Conservation (phyloP, 1,140 invertebrate genomes). For the Atta texana region DNA sequence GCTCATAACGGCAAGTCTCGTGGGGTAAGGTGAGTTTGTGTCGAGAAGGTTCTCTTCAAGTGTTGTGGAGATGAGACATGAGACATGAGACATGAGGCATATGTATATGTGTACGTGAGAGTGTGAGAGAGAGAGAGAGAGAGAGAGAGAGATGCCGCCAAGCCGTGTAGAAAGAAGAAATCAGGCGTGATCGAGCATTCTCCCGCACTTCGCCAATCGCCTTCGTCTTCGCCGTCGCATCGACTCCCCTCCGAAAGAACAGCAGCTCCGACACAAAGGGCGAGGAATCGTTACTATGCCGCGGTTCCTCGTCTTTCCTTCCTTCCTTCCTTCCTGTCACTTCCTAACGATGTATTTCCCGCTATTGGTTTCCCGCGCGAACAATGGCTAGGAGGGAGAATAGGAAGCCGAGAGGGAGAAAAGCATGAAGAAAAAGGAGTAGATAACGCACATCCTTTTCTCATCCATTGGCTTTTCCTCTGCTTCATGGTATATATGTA, state of each 20-base stretch:
- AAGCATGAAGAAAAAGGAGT: constrained; percentile 13
- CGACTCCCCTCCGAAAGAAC: constrained; percentile 7
- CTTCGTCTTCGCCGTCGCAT: neutral
- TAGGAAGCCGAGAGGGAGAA: constrained; percentile 40
- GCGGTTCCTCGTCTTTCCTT: constrained; percentile 73
- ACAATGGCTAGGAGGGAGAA: constrained; percentile 76
- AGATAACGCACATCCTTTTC: constrained; percentile 44
- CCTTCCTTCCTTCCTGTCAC: constrained; percentile 77
- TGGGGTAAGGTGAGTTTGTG: neutral
- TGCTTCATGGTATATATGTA: constrained; percentile 33
- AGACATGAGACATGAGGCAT: neutral
- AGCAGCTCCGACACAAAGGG: constrained; percentile 62
- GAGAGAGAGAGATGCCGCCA: constrained; percentile 6
- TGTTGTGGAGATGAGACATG: constrained; percentile 7
- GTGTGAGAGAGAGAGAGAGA: neutral
- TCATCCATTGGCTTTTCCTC: constrained; percentile 51
- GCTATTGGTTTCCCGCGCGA: constrained; percentile 82
- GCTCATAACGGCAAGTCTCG: neutral
- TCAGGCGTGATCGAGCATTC: constrained; percentile 71
- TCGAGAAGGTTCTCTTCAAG: neutral
- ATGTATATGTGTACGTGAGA: neutral
- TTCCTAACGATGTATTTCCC: constrained; percentile 83
- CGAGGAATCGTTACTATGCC: constrained; percentile 72
- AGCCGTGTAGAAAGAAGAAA: constrained; percentile 65
- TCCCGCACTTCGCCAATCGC: constrained; percentile 14